Conservation (phyloP, 2,797 vertebrate species). For the Periparus ater region DNA sequence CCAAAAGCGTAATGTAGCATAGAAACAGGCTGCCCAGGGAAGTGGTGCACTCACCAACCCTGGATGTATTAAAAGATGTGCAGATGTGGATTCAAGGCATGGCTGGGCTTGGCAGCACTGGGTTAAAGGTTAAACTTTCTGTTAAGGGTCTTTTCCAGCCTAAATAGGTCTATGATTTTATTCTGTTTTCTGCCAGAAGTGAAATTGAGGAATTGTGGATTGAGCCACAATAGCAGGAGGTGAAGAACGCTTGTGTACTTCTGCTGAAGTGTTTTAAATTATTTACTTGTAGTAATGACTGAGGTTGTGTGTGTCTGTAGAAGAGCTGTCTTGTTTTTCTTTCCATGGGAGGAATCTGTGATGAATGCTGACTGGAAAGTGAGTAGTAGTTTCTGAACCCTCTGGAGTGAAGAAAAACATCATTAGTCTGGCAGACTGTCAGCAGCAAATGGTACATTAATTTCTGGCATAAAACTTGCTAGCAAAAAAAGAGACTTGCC, state of each 20-base stretch:
- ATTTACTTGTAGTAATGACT: not conserved
- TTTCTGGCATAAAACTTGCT: slow-evolving; percentile 30
- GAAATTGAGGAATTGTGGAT: not conserved
- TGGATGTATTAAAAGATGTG: not conserved
- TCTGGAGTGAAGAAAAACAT: slow-evolving; percentile 17
- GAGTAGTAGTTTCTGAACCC: slow-evolving; percentile 52
- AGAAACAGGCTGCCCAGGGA: not conserved
- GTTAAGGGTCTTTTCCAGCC: not conserved
- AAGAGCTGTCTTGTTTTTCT: not conserved
- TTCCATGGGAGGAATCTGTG: not conserved
- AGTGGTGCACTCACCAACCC: not conserved
- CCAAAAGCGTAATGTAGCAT: fast-evolving
- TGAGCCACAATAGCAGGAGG: not conserved
- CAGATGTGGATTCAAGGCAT: not conserved
- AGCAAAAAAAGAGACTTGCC: not conserved
- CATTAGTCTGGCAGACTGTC: slow-evolving; percentile 40
- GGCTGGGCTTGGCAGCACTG: not conserved
- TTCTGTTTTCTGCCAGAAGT: not conserved
- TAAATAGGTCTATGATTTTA: not conserved
- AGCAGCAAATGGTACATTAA: slow-evolving; percentile 51
- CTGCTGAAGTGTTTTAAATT: not conserved
- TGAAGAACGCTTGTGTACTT: fast-evolving
- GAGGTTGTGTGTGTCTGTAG: not conserved
- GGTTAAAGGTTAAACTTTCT: fast-evolving
- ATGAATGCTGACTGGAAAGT: slow-evolving; percentile 34